Conservation (phyloP, 2,113 vertebrate species). For the Thinocorus orbignyianus region DNA sequence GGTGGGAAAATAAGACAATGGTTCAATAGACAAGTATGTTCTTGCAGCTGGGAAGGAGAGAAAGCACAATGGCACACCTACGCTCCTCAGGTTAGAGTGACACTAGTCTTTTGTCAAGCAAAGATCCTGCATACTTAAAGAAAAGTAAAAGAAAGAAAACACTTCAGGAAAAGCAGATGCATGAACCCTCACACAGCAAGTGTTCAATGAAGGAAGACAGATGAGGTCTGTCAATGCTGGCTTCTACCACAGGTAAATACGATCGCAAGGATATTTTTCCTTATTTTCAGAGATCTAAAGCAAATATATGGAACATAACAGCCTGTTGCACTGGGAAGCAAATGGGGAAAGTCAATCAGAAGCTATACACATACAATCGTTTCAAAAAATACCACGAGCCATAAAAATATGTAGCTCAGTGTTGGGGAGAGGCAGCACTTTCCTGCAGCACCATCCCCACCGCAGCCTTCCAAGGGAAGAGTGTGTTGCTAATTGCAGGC, state of each 20-base stretch:
- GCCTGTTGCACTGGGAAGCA: not conserved
- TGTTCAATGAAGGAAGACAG: not conserved
- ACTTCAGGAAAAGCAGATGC: not conserved
- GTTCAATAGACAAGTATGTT: not conserved
- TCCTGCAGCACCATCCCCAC: not conserved
- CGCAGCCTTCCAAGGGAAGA: not conserved
- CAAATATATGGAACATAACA: not conserved
- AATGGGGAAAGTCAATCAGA: not conserved
- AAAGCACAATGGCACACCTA: not conserved
- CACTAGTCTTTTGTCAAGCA: not conserved
- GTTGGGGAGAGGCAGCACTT: not conserved
- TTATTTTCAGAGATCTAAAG: not conserved
- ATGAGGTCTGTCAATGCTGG: not conserved
- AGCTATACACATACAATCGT: rapidly evolving
- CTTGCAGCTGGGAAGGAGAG: not conserved
- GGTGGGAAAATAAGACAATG: not conserved
- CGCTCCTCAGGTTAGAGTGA: not conserved
- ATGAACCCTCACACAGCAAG: not conserved
- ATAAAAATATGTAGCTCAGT: not conserved
- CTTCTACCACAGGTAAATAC: not conserved
- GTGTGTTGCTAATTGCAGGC: not conserved
- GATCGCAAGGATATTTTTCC: not conserved
- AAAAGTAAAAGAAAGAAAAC: not conserved
- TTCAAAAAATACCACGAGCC: not conserved
- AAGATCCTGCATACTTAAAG: not conserved